Base-by-base conservation (phyloP, 37 sponge, comb jelly and placozoan species). In the Theonella swinhoei region DNA sequence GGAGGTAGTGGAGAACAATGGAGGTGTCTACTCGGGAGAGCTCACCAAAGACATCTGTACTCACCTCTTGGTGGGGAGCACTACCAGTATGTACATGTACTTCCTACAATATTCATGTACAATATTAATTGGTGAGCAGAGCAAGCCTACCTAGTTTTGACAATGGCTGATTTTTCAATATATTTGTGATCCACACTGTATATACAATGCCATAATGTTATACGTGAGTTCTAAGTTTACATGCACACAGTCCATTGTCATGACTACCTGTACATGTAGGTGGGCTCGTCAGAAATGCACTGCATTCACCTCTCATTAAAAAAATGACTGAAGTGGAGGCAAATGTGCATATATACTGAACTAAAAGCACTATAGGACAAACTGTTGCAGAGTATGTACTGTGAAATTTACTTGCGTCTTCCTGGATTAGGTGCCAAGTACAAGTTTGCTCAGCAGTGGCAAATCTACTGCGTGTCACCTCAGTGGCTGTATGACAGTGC, bases 21-120 rank as follows among this genome's bases (percentile, higher is more conserved):
- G 98, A 17, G 97, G 93, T 7, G 70, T 34, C 38, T 97, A 97
- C 78, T 87, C 84, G 26, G 93, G 93, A 23, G 95, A 97, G 30
- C 88, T 97, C 31, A 85, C 79, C 29, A 91, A 80, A 79, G 97
- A 94, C 24, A 70, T 76, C 39, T 94, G 91, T 73, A 95, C 92
- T 41, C 95, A 95, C 54, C 83, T 95, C 40, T 62, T 95, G 14
- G 93, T 93, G 33, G 90, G 90, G 26, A 81, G 40, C 64, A 85
- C 62, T 3, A 64, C 64, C n/a, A 81, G 88, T 87, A 22, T 69
- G 85, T 47, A 1, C 17, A 40, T 77, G 76, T 28, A 34, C n/a
- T n/a, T n/a, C n/a, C n/a, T n/a, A n/a, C n/a, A n/a, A n/a, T n/a
- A n/a, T n/a, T n/a, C n/a, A n/a, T n/a, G n/a, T n/a, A n/a, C n/a